Percentiles rank a stretch among this genome's conserved stretches.
Evolutionary conservation across 1,140 invertebrate species (phyloP).

Genomic region (Trichogramma pretiosum): DNA sequence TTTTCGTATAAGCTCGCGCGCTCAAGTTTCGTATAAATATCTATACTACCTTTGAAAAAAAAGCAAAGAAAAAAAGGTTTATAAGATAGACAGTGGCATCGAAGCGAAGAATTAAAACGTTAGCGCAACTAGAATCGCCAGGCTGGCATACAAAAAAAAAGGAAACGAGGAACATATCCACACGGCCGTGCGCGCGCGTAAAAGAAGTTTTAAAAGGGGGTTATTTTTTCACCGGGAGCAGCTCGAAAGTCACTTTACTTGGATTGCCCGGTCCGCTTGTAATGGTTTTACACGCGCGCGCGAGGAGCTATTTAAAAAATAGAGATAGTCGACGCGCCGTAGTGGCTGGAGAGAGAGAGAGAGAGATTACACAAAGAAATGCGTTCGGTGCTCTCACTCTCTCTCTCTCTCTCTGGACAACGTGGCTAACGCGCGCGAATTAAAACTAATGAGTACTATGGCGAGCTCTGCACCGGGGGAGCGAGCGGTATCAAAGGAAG

Average conservation of each 20-base stretch:
- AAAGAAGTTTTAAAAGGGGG: slow-evolving; percentile 27
- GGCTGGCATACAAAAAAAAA: slow-evolving; percentile 4
- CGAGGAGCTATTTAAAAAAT: too few relatives aligned
- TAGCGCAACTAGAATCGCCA: slow-evolving; percentile 10
- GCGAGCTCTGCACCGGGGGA: too few relatives aligned
- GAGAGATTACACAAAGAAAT: too few relatives aligned
- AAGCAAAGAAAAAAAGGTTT: background rate
- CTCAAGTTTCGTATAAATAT: slow-evolving; percentile 13
- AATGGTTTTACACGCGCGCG: slow-evolving; percentile 49
- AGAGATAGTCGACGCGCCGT: too few relatives aligned
- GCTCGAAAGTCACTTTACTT: slow-evolving; percentile 48
- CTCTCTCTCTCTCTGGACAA: too few relatives aligned
- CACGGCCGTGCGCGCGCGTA: slow-evolving; percentile 8
- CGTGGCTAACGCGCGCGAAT: too few relatives aligned
- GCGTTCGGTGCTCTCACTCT: too few relatives aligned
- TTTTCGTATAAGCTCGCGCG: too few relatives aligned
- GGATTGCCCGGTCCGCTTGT: slow-evolving; percentile 43
- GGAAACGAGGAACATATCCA: slow-evolving; percentile 19
- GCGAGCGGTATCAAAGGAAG: too few relatives aligned
- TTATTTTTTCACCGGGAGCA: slow-evolving; percentile 35
- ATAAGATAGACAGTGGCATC: background rate
- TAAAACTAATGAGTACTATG: too few relatives aligned
- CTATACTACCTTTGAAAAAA: background rate
- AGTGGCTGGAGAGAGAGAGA: too few relatives aligned
- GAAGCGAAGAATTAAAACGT: slow-evolving; percentile 13